Percentiles rank a stretch among this genome's conserved stretches.
phyloP scores from a whole-genome alignment of 2,113 vertebrate genomes.

The Notothenia coriiceps region DNA sequence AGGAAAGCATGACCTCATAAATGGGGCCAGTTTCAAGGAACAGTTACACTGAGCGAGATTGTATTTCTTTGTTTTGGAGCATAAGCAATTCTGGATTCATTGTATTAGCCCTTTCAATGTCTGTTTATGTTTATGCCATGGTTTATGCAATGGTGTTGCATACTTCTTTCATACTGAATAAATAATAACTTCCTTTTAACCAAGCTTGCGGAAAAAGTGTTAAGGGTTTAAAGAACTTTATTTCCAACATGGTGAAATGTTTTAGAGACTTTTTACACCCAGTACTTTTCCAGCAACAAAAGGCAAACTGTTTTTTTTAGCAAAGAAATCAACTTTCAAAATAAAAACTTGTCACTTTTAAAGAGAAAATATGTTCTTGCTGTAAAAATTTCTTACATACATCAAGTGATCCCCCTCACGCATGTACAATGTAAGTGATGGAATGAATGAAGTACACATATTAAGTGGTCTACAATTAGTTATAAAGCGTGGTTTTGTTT shows the following conservation, averaged over 20 bases:
- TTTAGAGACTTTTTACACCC: neutral
- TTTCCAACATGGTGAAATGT: neutral
- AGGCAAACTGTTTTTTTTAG: neutral
- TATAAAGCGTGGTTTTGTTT: slow-evolving; percentile 2
- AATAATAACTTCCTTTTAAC: neutral
- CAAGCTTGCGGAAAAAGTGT: neutral
- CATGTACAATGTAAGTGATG: neutral
- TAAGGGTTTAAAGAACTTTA: neutral
- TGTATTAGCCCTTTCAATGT: no score
- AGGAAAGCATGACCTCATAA: slow-evolving; percentile 49
- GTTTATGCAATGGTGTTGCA: no score
- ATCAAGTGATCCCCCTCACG: neutral
- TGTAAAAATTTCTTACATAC: rapidly evolving
- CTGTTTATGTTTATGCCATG: no score
- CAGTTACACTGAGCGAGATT: neutral
- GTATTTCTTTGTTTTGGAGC: no score
- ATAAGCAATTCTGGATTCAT: no score
- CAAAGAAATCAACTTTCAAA: slow-evolving; percentile 6
- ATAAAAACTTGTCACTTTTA: neutral
- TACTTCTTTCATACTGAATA: no score
- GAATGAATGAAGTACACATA: no score
- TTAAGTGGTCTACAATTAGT: no score
- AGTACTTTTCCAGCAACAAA: neutral
- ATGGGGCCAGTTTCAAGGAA: neutral
- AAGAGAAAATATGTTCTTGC: neutral